phyloP scores from a whole-genome alignment of 1,140 invertebrate species.

The Calliphora vicina region DNA sequence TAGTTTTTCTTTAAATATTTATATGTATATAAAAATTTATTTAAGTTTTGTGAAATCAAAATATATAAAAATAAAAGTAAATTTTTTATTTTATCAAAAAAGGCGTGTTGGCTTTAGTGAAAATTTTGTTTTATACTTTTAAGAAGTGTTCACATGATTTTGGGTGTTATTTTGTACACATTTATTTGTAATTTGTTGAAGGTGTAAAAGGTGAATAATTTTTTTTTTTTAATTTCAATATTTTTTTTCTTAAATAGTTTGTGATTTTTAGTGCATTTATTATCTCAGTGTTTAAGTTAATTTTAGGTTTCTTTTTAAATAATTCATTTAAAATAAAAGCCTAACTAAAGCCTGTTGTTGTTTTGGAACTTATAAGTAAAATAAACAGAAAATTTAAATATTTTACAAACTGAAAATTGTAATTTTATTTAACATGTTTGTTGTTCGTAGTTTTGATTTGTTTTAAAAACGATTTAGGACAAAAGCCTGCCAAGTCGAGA shows the following conservation, averaged over 20 bases:
- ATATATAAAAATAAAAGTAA: too few species aligned
- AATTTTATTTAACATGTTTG: background rate
- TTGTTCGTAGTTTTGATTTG: constrained; percentile 11
- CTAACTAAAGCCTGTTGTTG: constrained; percentile 6
- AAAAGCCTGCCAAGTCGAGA: constrained; percentile 65
- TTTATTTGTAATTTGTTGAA: background rate
- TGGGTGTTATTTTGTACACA: constrained; percentile 15
- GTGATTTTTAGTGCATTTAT: background rate
- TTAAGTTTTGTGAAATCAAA: constrained; percentile 22
- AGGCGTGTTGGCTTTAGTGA: constrained; percentile 30
- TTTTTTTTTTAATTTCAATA: background rate
- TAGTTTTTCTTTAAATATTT: background rate
- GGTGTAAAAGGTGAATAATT: background rate
- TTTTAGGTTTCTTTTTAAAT: background rate
- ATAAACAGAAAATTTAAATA: constrained; percentile 17
- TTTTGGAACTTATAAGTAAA: background rate
- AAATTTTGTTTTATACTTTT: constrained; percentile 4
- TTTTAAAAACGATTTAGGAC: constrained; percentile 42
- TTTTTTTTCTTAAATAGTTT: background rate
- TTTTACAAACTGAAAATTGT: constrained; percentile 27
- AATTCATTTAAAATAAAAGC: background rate
- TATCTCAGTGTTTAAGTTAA: background rate
- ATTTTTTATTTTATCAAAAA: background rate
- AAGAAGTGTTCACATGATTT: background rate
- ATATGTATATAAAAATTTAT: background rate